Base-by-base conservation (phyloP, 2,888 invertebrate species). In the Neoaliturus tenellus region DNA sequence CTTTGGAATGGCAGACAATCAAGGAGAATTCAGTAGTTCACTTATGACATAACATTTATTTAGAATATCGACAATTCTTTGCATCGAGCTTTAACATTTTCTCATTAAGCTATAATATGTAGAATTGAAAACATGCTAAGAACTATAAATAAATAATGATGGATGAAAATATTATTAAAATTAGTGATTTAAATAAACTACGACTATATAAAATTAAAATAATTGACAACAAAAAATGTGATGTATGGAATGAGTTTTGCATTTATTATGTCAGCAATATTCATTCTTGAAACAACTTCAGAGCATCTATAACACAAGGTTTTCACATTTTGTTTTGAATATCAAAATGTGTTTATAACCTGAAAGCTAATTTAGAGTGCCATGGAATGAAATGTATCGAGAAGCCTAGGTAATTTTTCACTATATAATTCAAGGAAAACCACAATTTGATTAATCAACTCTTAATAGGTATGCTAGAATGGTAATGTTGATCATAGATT, bases 51-150 rank as follows among this genome's bases (percentile, higher is more conserved):
- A 39, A 71, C 71, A 75, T 48, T 41, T 44, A 75, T 75, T 75
- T 75, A 75, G 75, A 75, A 75, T 75, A 75, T 75, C 28, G 44
- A 75, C 39, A 44, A 75, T 75, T 39, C 71, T 55, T 39, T 55
- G 55, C 6, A 39, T 71, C 31, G n/a, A 33, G 67, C 67, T 67
- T 17, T 4, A 35, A 71, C 71, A 71, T n/a, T 23, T 28, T 51
- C 23, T 23, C 51, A 51, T 44, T 23, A 23, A 51, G 20, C 51
- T 20, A 17, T 48, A 17, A 48, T 4, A 51, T 14, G 12, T 44
- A 44, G 10, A 14, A 44, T 44, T 44, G 4, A 14, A 14, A 44
- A 44, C 17, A 44, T 14, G 12, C 35, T 10, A 35, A 35, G 10
- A 35, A 35, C 35, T 6, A 6, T 6, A 35, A 35, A 35, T 35